phyloP scores from a whole-genome alignment of 35 echinoderm and acorn worm genomes.

The Antedon bifida region DNA sequence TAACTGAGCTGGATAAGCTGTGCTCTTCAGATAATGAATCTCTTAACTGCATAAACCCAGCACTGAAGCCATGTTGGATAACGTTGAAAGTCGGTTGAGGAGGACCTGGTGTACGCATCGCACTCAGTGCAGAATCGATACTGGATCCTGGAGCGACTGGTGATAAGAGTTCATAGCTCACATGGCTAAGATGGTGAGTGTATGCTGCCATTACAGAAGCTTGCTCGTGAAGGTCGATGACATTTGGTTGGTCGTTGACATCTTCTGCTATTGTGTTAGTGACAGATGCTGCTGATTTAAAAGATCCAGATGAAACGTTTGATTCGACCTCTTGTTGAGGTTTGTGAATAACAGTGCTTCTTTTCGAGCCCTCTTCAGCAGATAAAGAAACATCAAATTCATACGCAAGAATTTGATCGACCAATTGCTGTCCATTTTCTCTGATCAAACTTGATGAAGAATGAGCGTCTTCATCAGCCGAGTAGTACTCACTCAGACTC shows the following conservation, averaged over 20 bases:
- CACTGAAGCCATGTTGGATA: not conserved
- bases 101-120: not conserved
- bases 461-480: conserved; percentile 55
- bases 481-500: conserved; percentile 58
- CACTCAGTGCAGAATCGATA: not conserved
- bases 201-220: not conserved
- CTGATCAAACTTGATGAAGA: not conserved
- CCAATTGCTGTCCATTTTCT: not conserved
- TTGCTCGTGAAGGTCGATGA: not conserved
- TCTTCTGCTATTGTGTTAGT: not conserved
- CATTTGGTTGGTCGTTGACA: not conserved
- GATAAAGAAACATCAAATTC: not conserved
- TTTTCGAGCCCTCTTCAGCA: not conserved
- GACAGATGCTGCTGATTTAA: not conserved
- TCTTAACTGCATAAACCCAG: not conserved
- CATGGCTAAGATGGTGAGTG: not conserved
- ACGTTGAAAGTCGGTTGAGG: not conserved
- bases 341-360: not conserved
- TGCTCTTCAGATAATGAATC: not conserved
- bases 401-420: not conserved
- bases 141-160: not conserved
- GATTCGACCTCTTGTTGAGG: not conserved
- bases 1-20: not conserved
- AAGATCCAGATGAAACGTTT: not conserved
- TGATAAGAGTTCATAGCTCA: not conserved